Base-by-base conservation (phyloP, 2,888 invertebrate species). In the Platycheirus rosarum region DNA sequence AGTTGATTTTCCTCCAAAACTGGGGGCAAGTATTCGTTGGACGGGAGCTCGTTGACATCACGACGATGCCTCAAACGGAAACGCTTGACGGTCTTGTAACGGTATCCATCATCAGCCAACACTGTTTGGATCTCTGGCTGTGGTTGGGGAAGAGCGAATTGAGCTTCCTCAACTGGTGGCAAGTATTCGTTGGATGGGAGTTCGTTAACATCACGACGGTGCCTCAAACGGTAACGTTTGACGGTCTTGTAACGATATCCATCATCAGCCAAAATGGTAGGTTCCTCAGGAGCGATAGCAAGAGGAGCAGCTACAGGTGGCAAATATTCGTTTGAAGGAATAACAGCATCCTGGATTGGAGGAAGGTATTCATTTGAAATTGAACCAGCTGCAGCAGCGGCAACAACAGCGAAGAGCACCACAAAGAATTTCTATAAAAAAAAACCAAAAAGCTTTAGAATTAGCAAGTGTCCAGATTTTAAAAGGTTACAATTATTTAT, bases 211-310 rank as follows among this genome's bases (percentile, higher is more conserved):
- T 89, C 88, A 86, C 88, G 88, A 85, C 88, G 88, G 35, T 87
- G 85, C 35, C 88, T 87, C 2, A 71, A 60, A 85, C 88, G 88
- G 77, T 79, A 62, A 7, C 87, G 87, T 82, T 87, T 86, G 42
- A 87, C 85, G 32, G 88, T 88, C 86, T 87, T 89, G 87, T 89
- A 89, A 69, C 87, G 88, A 85, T 89, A 89, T 42, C 89, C 89
- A 86, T 89, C 89, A 86, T 85, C 87, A 13, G 88, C 87, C 9
- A 89, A 84, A 9, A 63, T 16, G 40, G 75, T 70, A 11, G 62
- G 60, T 7, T 80, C 44, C 55, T 71, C 80, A 20, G 76, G 53
- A 35, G 51, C 55, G 20, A n/a, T 35, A 23, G 48, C 63, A 35
- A 35, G 13, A 5, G 55, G 37, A 11, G 74, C 35, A 29, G 71